phyloP scores from a whole-genome alignment of 1,140 invertebrate species.

The Leptoteleia sp. region DNA sequence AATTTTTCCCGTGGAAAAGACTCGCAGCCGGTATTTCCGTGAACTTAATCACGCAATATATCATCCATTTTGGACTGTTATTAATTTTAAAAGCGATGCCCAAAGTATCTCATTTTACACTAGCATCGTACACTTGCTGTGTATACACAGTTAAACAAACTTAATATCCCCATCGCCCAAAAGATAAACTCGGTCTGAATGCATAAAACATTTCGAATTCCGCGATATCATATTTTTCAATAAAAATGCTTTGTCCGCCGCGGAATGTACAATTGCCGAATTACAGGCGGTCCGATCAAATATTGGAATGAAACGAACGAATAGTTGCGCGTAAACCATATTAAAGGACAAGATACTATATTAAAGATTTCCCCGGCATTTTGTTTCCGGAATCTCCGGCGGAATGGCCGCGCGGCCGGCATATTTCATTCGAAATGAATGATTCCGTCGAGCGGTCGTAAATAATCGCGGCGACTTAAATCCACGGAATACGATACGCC shows the following conservation, averaged over 20 bases:
- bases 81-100: too few species aligned
- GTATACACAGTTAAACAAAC: background rate
- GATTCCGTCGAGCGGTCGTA: slow-evolving; percentile 55
- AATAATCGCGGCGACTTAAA: slow-evolving; percentile 65
- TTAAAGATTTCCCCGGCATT: slow-evolving; percentile 55
- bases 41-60: too few species aligned
- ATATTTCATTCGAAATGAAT: slow-evolving; percentile 66
- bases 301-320: slow-evolving; percentile 23
- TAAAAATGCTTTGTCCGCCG: slow-evolving; percentile 3
- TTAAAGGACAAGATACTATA: slow-evolving; percentile 51
- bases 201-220: too few species aligned
- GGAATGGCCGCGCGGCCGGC: slow-evolving; percentile 49
- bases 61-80: too few species aligned
- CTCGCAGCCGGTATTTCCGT: too few species aligned
- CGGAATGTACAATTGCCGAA: slow-evolving; percentile 33
- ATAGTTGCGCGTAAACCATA: slow-evolving; percentile 20
- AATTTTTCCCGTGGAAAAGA: too few species aligned
- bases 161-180: too few species aligned
- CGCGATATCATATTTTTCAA: too few species aligned
- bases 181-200: too few species aligned
- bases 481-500: slow-evolving; percentile 60
- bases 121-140: too few species aligned
- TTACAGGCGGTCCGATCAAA: slow-evolving; percentile 27
- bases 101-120: too few species aligned
- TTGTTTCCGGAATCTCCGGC: slow-evolving; percentile 55